A percentile compares a stretch with the other conserved stretches of the same genome.
Evolutionary conservation across 2,888 invertebrate genomes (phyloP).

Genomic region (Agrotis ipsilon): DNA sequence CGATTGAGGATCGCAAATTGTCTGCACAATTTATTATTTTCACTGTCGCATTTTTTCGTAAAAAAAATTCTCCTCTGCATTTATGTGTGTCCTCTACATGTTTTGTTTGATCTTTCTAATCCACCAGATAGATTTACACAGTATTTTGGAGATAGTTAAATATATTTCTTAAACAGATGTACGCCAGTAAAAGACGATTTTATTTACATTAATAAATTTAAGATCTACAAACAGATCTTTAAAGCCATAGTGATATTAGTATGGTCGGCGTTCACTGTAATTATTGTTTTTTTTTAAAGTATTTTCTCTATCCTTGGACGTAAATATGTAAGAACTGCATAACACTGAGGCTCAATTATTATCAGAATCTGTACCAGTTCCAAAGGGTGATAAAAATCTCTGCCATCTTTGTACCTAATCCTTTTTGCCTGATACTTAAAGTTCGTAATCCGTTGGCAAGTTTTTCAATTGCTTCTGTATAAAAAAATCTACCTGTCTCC

Average conservation of each 20-base stretch:
- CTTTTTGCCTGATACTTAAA: constrained; percentile 24
- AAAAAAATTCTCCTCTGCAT: not conserved
- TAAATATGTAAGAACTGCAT: not conserved
- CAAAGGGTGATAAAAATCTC: constrained; percentile 14
- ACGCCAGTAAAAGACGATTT: not conserved
- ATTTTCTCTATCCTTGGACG: not conserved
- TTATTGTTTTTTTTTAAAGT: not conserved
- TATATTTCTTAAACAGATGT: not conserved
- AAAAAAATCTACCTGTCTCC: constrained; percentile 65
- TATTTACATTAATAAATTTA: not conserved
- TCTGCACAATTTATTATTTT: constrained; percentile 32
- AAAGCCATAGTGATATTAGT: not conserved
- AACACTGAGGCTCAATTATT: constrained; percentile 5
- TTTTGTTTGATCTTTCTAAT: not conserved
- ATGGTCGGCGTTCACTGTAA: not conserved
- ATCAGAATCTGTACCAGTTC: constrained; percentile 14
- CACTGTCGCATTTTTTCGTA: constrained; percentile 14
- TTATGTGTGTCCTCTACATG: not conserved
- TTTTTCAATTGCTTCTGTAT: constrained; percentile 25
- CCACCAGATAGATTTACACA: not conserved
- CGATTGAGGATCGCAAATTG: constrained; percentile 41
- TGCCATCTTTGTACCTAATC: not conserved
- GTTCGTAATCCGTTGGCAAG: constrained; percentile 33
- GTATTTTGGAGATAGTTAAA: not conserved
- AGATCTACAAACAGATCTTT: not conserved